Base-by-base conservation (phyloP, 1,140 invertebrate genomes). In the Danaus plexippus region DNA sequence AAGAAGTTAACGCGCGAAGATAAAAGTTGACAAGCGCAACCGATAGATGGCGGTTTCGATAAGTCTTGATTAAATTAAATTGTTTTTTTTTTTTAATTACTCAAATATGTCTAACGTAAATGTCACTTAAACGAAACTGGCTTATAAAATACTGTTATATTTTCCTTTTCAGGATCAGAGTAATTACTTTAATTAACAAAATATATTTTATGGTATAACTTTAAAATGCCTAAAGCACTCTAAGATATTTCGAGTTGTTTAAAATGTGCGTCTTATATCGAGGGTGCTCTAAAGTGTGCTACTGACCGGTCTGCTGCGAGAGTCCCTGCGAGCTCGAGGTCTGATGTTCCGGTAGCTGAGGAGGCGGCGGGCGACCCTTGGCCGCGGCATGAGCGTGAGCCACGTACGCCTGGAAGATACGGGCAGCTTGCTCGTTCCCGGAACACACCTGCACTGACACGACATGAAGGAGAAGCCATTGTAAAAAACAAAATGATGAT, bases 361-460 rank as follows among this genome's bases (percentile, higher is more conserved):
- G 68, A 11, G 82, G 82, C 52, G 82, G 82, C 51, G 80, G 62
- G 18, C 61, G 66, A 12, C 82, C 80, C 46, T 67, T 71, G 22
- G 73, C 78, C 10, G 64, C 47, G 40, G 80, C 80, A 61, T 76
- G 75, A 54, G 77, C 70, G 59, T 85, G 82, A 56, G 53, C 64
- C 55, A 85, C 50, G 66, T 83, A 80, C 59, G 78, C 72, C 61
- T 73, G 69, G 58, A 80, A 80, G 61, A 83, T 78, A 43, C 78
- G 71, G 40, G 78, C 82, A 15, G 78, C 61, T 56, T 75, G 66
- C 43, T 66, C 66, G 59, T 66, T 59, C 47, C 75, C 74, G 2
- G 63, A 61, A 64, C 82, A 83, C 51, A 83, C 77, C 81, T 85
- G 47, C 41, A 22, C 1, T 32, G 43, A 0, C 8, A 47, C 12